Evolutionary conservation across 2,888 invertebrate genomes (phyloP).

Genomic region (Drosophila recens): DNA sequence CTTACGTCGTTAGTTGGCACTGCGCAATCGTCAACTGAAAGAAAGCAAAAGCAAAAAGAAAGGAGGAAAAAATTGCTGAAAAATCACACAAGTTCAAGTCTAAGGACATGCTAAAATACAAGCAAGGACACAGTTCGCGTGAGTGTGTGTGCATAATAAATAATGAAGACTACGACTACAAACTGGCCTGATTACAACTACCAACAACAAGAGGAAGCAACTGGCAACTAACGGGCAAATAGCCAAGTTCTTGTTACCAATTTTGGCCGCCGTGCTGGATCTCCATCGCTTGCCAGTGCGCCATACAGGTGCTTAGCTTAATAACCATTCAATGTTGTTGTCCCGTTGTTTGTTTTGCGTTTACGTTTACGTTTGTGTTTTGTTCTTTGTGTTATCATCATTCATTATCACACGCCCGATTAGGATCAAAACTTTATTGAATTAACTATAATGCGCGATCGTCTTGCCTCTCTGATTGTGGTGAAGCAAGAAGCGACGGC

Average conservation of each 20-base stretch:
- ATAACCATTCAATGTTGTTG: slow-evolving; percentile 9
- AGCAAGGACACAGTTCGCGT: slow-evolving; percentile 32
- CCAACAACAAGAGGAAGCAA: slow-evolving; percentile 3
- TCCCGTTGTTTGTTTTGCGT: slow-evolving; percentile 11
- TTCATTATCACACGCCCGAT: slow-evolving; percentile 14
- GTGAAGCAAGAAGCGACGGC: slow-evolving; percentile 84
- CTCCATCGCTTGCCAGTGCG: slow-evolving; percentile 74
- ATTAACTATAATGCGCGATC: slow-evolving; percentile 84
- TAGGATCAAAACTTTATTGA: slow-evolving; percentile 21
- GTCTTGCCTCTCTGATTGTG: slow-evolving; percentile 85
- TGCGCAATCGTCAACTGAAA: slow-evolving; percentile 64
- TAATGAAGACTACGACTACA: slow-evolving; percentile 48
- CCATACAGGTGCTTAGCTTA: slow-evolving; percentile 84
- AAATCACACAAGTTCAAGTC: slow-evolving; percentile 70
- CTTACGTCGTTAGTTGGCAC: slow-evolving; percentile 63
- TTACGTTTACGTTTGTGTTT: slow-evolving; percentile 19
- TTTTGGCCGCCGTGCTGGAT: slow-evolving; percentile 83
- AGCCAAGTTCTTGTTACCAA: slow-evolving; percentile 23
- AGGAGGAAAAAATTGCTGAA: neutral
- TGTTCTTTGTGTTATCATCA: slow-evolving; percentile 30
- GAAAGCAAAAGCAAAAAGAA: neutral
- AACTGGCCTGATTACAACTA: slow-evolving; percentile 50
- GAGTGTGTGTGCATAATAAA: slow-evolving; percentile 25
- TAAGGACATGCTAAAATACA: slow-evolving; percentile 68
- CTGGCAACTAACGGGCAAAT: slow-evolving; percentile 15